Conservation (phyloP, 2,797 vertebrate species). For the Numenius phaeopus region DNA sequence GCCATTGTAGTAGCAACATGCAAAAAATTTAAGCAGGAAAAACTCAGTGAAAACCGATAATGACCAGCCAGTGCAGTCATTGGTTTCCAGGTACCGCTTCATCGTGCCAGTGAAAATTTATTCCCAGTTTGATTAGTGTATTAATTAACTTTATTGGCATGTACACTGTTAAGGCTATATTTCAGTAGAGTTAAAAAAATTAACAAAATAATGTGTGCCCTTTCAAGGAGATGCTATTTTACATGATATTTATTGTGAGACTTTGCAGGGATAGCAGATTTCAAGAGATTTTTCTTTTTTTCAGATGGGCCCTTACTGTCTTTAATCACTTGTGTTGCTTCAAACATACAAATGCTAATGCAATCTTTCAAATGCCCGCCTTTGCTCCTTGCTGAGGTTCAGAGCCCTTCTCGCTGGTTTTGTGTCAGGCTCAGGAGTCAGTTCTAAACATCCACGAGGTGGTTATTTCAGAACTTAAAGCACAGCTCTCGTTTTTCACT, state of each 20-base stretch:
- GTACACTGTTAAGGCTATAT: not conserved
- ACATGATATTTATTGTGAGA: not conserved
- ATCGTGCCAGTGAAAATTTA: not conserved
- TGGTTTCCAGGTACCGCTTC: not conserved
- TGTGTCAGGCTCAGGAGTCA: not conserved
- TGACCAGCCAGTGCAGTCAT: not conserved
- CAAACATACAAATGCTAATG: accelerated
- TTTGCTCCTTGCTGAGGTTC: not conserved
- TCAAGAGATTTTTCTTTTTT: not conserved
- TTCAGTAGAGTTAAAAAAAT: not conserved
- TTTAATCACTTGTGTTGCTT: not conserved
- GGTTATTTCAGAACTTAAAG: not conserved
- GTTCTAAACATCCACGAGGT: not conserved
- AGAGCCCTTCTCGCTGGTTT: not conserved
- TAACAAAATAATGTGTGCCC: accelerated
- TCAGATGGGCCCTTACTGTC: not conserved
- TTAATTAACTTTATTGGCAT: not conserved
- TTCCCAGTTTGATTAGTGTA: not conserved
- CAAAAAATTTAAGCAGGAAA: not conserved
- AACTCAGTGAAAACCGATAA: not conserved
- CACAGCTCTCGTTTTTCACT: not conserved
- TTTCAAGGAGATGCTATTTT: not conserved
- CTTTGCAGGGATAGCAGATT: not conserved
- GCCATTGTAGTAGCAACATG: accelerated
- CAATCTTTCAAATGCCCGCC: not conserved